Evolutionary conservation across 2,888 invertebrate species (phyloP).

Genomic region (Cheilosia pagana): DNA sequence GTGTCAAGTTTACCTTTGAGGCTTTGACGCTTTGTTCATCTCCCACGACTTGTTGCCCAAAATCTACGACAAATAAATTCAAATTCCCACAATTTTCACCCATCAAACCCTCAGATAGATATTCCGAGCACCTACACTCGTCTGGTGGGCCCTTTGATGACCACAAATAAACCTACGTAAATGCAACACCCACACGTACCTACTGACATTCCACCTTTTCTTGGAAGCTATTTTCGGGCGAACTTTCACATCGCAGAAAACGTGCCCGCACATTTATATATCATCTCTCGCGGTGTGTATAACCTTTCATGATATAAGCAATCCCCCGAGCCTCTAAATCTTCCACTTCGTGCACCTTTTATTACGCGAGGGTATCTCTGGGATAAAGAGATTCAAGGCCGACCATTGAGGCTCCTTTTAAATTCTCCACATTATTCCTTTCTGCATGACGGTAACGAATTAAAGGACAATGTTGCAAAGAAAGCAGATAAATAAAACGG

Average conservation of each 20-base stretch:
- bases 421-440: constrained; percentile 11
- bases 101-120: not conserved
- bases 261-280: constrained; percentile 27
- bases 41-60: not conserved
- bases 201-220: constrained; percentile 2
- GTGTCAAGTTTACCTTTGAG: not conserved
- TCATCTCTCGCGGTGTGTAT: constrained; percentile 5
- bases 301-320: constrained; percentile 26
- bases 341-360: constrained; percentile 6
- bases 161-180: constrained; percentile 8
- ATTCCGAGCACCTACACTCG: constrained; percentile 21
- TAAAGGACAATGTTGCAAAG: constrained; percentile 30
- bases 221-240: constrained; percentile 16
- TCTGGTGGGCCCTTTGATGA: constrained; percentile 21
- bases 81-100: constrained; percentile 2
- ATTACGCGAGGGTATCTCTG: not conserved
- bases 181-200: not conserved
- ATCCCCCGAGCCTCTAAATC: not conserved
- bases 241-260: constrained; percentile 38
- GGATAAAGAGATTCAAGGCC: constrained; percentile 19
- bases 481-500: constrained; percentile 3
- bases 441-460: constrained; percentile 18
- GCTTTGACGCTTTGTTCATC: not conserved
- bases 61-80: not conserved
- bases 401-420: not conserved